These are phyloP conservation scores for Pangasius macronema DNA, from an alignment of 2,797 vertebrate species.

Conservation along the genomic window DNA sequence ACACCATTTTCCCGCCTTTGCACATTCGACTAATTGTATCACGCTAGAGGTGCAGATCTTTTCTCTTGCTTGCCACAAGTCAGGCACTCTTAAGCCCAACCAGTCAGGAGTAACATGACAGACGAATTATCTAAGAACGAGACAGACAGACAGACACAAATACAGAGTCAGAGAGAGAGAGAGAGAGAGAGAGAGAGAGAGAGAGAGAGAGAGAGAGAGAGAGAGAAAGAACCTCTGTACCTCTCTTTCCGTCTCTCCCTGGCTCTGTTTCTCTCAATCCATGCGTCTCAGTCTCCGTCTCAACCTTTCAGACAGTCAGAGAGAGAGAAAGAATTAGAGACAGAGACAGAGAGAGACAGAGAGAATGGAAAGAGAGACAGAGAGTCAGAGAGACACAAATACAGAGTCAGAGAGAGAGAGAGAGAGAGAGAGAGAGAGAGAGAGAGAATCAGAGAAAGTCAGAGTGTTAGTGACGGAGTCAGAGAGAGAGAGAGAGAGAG, in stretches of 20 bases:
- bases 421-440: neutral
- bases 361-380: neutral
- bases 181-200: neutral
- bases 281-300: no score
- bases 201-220: neutral
- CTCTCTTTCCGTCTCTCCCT: no score
- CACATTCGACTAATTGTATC: slow-evolving; percentile 23
- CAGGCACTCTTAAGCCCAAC: slow-evolving; percentile 30
- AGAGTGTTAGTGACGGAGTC: neutral
- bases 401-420: neutral
- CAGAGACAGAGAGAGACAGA: neutral
- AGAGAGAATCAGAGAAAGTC: neutral
- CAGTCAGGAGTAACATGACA: slow-evolving; percentile 28
- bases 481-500: neutral
- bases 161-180: neutral
- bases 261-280: no score
- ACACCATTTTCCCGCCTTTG: slow-evolving; percentile 72
- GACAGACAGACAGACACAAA: slow-evolving; percentile 7
- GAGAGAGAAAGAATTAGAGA: neutral
- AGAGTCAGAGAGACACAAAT: neutral
- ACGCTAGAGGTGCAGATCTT: slow-evolving; percentile 26
- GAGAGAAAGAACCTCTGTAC: no score
- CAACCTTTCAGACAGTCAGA: no score
- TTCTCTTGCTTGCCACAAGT: slow-evolving; percentile 25
- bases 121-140: slow-evolving; percentile 3